Base-by-base conservation (phyloP, 2,797 vertebrate genomes). In the Tragopan temminckii region DNA sequence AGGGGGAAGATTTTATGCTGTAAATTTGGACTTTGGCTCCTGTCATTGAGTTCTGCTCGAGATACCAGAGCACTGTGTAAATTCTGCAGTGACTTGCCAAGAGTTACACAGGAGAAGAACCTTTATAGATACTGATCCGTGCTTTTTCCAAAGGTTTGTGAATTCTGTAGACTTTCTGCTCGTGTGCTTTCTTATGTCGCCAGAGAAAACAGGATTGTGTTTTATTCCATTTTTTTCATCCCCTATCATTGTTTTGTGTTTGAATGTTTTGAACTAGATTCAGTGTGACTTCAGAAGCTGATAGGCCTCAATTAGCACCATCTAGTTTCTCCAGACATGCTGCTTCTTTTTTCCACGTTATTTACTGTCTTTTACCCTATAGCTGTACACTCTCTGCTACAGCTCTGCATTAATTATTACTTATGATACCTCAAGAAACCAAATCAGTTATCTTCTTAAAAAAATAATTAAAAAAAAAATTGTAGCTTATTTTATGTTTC, bases 321-420 rank as follows among this genome's bases (percentile, higher is more conserved):
- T 35, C 25, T 46, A 36, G 7, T 88, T 85, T 84, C 38, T 59
- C 33, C 23, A 58, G 55, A 31, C 5, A 48, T 63, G 5, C 33
- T 67, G 40, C 52, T 17, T 61, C 19, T 57, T 24, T 57, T 42
- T 33, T 64, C 40, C 21, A 71, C 12, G 29, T 84, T 85, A 80
- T 31, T 19, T 55, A 7, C 53, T 55, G 53, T n/a, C 12, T 82
- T 93, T 74, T 79, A 24, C 29, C 33, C 52, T 36, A 9, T 48
- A 43, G 31, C 21, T 0, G 2, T 80, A 13, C 0, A 1, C n/a
- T 62, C 55, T 55, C 5, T 43, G 19, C 50, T 80, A 38, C 0
- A 7, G 8, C 42, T 71, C 23, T 57, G 13, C 23, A 88, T 38
- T 25, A 70, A 27, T 14, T 57, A 33, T 70, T 88, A n/a, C 16